These are phyloP conservation scores for Cottus gobio DNA, from an alignment of 2,113 vertebrate genomes.

Conservation along the genomic window DNA sequence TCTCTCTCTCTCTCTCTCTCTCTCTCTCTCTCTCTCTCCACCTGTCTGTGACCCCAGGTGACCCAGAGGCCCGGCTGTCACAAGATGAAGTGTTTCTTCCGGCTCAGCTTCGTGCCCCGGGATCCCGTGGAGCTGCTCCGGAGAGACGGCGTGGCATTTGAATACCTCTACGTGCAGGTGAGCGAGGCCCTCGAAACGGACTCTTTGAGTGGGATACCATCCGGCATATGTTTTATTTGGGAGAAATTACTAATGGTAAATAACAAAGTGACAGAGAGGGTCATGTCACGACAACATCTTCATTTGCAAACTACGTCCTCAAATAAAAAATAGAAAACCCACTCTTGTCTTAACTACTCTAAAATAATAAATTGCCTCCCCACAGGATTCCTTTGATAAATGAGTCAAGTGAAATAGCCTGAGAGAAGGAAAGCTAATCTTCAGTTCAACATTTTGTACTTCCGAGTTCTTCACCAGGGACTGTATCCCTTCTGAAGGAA, in stretches of 20 bases:
- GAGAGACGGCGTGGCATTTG: slow-evolving; percentile 95
- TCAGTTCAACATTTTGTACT: slow-evolving; percentile 21
- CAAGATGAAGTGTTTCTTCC: slow-evolving; percentile 98
- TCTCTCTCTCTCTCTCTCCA: neutral
- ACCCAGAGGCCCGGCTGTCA: slow-evolving; percentile 93
- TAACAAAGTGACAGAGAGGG: slow-evolving; percentile 1
- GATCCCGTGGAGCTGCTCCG: slow-evolving; percentile 96
- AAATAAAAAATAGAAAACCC: neutral
- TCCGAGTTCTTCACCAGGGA: slow-evolving; percentile 27
- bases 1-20: neutral
- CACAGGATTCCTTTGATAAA: slow-evolving; percentile 32
- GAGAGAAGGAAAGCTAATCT: slow-evolving; percentile 33
- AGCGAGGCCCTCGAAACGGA: neutral
- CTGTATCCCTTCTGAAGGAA: slow-evolving; percentile 26
- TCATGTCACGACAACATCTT: slow-evolving; percentile 11
- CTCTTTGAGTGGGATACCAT: neutral
- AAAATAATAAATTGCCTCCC: slow-evolving; percentile 36
- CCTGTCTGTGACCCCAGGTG: slow-evolving; percentile 83
- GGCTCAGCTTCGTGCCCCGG: slow-evolving; percentile 96
- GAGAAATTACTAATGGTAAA: slow-evolving; percentile 5
- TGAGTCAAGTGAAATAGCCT: slow-evolving; percentile 33
- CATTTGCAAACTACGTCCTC: slow-evolving; percentile 15
- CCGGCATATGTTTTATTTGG: no score
- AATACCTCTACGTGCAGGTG: slow-evolving; percentile 98
- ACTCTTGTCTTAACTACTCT: slow-evolving; percentile 11